Evolutionary conservation across 2,888 invertebrate species (phyloP), one percentile per base, ranked within the genome.

Genomic region (Uropetala carovei): DNA sequence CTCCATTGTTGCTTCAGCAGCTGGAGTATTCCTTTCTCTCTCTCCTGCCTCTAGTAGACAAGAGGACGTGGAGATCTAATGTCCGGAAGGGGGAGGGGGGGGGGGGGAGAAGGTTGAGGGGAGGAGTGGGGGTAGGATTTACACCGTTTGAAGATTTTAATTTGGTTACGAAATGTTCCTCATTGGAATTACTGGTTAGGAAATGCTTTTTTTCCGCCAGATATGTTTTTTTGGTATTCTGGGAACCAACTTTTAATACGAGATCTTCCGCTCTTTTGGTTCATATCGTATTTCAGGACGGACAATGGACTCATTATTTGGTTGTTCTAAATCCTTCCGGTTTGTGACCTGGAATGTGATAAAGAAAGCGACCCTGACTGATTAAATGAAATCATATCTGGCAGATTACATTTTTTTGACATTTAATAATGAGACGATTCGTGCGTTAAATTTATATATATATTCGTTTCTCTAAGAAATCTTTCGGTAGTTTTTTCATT

Each of bases 141-240:
- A 43, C 43, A 43, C 43, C 43, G 43, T 82, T 83, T 18, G 83
- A 57, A 83, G 83, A 83, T 83, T 83, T 83, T 83, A 83, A 83
- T 83, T 83, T 83, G 83, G 83, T 83, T 83, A 83, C 56, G 83
- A n/a, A 57, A 83, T 83, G n/a, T 83, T 83, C 83, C 83, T 57
- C 83, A 57, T 83, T 57, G 57, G 83, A 57, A 83, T 83, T 83
- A 43, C 18, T 18, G 83, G 83, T 82, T 83, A 16, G n/a, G n/a
- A n/a, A n/a, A n/a, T 75, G n/a, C 57, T 83, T 83, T 83, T 43
- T 43, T 43, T 43, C 43, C 43, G 43, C 43, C 43, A 43, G 43
- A 43, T 3, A 43, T 43, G 43, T 43, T 43, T 43, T 43, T 5
- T 43, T n/a, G n/a, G n/a, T n/a, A n/a, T n/a, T n/a, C n/a, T n/a